phyloP scores from a whole-genome alignment of 2,888 invertebrate genomes.

The Slavum lentiscoides region DNA sequence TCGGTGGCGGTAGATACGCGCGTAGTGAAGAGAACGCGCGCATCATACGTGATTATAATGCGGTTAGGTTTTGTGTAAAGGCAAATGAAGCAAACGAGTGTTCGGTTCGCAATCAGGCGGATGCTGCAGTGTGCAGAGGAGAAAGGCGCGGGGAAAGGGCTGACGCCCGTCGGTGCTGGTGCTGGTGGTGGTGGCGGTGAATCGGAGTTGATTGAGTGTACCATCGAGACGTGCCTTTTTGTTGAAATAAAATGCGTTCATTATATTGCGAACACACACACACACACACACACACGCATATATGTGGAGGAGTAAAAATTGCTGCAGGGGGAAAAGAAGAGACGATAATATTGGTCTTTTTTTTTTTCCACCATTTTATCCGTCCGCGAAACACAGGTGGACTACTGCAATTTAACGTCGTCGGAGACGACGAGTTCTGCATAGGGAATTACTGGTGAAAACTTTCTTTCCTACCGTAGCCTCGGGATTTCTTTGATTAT shows the following conservation, averaged over 20 bases:
- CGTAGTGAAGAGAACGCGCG: conserved; percentile 42
- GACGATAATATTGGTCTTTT: conserved; percentile 48
- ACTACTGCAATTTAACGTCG: conserved; percentile 47
- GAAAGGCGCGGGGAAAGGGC: conserved; percentile 12
- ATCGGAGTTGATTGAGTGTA: conserved; percentile 53
- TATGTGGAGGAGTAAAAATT: conserved; percentile 17
- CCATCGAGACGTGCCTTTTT: conserved; percentile 53
- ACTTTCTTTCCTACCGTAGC: not conserved
- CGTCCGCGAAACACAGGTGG: conserved; percentile 45
- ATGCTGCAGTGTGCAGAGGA: not conserved
- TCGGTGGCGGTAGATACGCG: not conserved
- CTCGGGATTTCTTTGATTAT: conserved; percentile 41
- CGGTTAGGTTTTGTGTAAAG: conserved; percentile 50
- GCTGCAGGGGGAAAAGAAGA: conserved; percentile 18
- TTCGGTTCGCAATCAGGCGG: conserved; percentile 50
- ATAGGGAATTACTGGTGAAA: conserved; percentile 35
- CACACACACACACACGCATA: conserved; percentile 3
- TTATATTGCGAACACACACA: conserved; percentile 40
- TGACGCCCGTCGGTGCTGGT: conserved; percentile 20
- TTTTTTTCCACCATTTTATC: not conserved
- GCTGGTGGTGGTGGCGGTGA: conserved; percentile 24
- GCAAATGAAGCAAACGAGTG: conserved; percentile 54
- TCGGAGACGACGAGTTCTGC: conserved; percentile 44
- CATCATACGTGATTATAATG: conserved; percentile 50
- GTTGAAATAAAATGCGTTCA: conserved; percentile 53